Conservation (phyloP, 92 coral and sea anemone genomes). For the Bergia puertoricense region DNA sequence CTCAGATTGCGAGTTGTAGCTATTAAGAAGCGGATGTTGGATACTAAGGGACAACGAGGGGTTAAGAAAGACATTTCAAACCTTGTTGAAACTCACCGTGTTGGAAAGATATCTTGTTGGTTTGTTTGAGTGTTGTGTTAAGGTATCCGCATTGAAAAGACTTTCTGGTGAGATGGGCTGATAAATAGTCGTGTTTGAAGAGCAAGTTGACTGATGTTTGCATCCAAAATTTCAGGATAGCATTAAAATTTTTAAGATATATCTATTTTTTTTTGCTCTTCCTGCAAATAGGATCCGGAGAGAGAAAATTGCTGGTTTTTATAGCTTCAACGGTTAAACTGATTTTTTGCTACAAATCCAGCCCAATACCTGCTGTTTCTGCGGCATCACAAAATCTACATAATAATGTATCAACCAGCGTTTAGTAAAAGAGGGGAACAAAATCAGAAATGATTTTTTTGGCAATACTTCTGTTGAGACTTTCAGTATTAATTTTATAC, state of each 20-base stretch:
- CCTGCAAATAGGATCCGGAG: too few relatives aligned
- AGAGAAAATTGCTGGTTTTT: neutral
- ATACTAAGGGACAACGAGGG: too few relatives aligned
- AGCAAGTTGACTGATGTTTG: too few relatives aligned
- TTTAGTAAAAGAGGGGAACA: neutral
- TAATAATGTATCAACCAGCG: neutral
- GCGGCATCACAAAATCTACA: neutral
- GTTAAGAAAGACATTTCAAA: neutral
- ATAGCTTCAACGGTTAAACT: neutral
- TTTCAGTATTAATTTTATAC: neutral
- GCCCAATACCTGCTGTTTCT: neutral
- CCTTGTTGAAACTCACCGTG: too few relatives aligned
- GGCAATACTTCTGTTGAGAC: neutral
- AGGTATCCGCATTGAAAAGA: too few relatives aligned
- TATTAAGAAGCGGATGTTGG: too few relatives aligned
- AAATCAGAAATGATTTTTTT: neutral
- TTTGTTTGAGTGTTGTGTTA: too few relatives aligned
- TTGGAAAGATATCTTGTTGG: too few relatives aligned
- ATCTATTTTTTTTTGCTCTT: neutral
- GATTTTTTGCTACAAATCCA: neutral
- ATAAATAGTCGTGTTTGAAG: too few relatives aligned
- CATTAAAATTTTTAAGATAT: neutral
- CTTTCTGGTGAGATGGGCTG: too few relatives aligned
- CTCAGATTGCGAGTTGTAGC: slow-evolving; percentile 21
- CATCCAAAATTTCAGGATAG: neutral